phyloP scores from a whole-genome alignment of 2,888 invertebrate species.

The Hybos culiciformis region DNA sequence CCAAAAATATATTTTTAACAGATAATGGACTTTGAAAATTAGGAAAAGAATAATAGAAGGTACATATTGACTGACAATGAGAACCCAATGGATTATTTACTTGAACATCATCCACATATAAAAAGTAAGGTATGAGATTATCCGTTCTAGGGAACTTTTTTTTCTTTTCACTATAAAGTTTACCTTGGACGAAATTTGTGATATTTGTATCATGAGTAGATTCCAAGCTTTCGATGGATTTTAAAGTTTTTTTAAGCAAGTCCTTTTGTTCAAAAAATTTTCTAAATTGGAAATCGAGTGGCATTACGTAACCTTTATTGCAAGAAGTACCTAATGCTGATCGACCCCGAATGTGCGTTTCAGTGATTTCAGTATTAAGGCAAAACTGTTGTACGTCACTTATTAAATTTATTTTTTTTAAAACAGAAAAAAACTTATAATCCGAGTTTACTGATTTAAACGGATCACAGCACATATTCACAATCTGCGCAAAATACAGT shows the following conservation, averaged over 20 bases:
- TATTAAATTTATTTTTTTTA: too few relatives aligned
- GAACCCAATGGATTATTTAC: not conserved
- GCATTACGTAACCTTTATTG: too few relatives aligned
- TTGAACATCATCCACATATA: conserved; percentile 2
- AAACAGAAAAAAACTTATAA: too few relatives aligned
- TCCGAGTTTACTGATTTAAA: too few relatives aligned
- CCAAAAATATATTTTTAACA: not conserved
- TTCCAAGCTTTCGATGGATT: not conserved
- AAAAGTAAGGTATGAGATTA: not conserved
- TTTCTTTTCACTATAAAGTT: conserved; percentile 2
- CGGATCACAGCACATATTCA: too few relatives aligned
- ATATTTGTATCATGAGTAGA: not conserved
- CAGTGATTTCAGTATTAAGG: too few relatives aligned
- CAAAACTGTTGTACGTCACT: too few relatives aligned
- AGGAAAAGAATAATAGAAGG: conserved; percentile 3
- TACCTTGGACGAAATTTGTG: conserved; percentile 6
- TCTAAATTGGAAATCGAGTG: not conserved
- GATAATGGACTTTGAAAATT: not conserved
- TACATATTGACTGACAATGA: not conserved
- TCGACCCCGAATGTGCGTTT: too few relatives aligned
- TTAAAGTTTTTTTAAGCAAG: not conserved
- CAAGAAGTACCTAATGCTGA: too few relatives aligned
- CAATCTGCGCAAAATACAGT: too few relatives aligned
- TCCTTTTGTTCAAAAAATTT: not conserved
- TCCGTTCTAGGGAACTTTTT: not conserved